A percentile compares a stretch with the other conserved stretches of the same genome.
Conservation (phyloP, 2,888 invertebrate species). For the Drosophila fulvimacula region DNA sequence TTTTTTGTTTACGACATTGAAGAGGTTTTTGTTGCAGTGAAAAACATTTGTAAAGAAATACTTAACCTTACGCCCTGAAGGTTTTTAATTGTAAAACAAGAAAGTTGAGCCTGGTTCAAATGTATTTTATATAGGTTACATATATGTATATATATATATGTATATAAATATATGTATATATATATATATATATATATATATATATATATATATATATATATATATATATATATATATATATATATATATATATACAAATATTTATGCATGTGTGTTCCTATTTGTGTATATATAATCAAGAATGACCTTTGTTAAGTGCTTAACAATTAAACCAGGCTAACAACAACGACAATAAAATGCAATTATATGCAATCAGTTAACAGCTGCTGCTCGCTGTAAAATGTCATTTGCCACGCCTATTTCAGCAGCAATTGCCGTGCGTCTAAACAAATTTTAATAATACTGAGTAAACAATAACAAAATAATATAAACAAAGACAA, state of each 20-base stretch:
- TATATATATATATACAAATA: not conserved
- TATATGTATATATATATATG: not conserved
- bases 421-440: not conserved
- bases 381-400: constrained; percentile 29
- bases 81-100: constrained; percentile 24
- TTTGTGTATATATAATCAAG: not conserved
- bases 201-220: not conserved
- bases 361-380: constrained; percentile 19
- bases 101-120: constrained; percentile 1
- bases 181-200: not conserved
- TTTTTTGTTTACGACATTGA: constrained; percentile 39
- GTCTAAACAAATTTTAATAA: constrained; percentile 25
- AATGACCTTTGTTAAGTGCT: constrained; percentile 6
- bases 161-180: not conserved
- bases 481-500: constrained; percentile 14
- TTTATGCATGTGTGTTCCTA: not conserved
- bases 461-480: constrained; percentile 25
- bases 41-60: constrained; percentile 31
- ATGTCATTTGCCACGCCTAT: constrained; percentile 10
- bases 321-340: constrained; percentile 10
- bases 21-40: constrained; percentile 32
- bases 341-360: constrained; percentile 25
- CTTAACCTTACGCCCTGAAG: constrained; percentile 54
- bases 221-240: not conserved
- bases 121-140: not conserved